Conservation (phyloP, 2,888 invertebrate genomes). For the Lymantria monacha region DNA sequence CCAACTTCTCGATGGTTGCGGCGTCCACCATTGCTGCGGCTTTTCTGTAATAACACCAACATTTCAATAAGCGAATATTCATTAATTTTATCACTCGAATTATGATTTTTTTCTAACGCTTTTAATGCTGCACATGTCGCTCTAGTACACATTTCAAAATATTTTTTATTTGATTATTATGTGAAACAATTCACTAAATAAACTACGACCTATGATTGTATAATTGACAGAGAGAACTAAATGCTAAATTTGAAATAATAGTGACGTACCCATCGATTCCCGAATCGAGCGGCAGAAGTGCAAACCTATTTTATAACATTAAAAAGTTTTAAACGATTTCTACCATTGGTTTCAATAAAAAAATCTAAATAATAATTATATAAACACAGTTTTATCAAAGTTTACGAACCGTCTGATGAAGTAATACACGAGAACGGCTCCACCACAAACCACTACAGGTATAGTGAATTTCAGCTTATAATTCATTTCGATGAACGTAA, state of each 20-base stretch:
- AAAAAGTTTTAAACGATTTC: background rate
- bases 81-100: constrained; percentile 1
- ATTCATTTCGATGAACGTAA: constrained; percentile 55
- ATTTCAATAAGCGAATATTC: constrained; percentile 12
- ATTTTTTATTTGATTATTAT: constrained; percentile 7
- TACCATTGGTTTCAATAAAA: background rate
- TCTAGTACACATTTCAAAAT: constrained; percentile 66
- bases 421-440: constrained; percentile 78
- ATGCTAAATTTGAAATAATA: constrained; percentile 37
- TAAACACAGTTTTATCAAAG: constrained; percentile 25
- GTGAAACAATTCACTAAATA: background rate
- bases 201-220: background rate
- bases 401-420: constrained; percentile 79
- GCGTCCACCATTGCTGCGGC: constrained; percentile 94
- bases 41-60: constrained; percentile 81
- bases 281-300: constrained; percentile 44
- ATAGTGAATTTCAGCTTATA: constrained; percentile 77
- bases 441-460: constrained; percentile 78
- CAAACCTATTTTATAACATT: constrained; percentile 33
- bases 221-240: background rate
- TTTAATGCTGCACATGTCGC: constrained; percentile 76
- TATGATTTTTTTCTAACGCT: constrained; percentile 62
- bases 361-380: background rate
- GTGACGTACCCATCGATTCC: constrained; percentile 55
- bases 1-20: constrained; percentile 94